These are phyloP conservation scores for Kradibia gibbosae DNA, from an alignment of 1,140 invertebrate genomes.

Conservation along the genomic window DNA sequence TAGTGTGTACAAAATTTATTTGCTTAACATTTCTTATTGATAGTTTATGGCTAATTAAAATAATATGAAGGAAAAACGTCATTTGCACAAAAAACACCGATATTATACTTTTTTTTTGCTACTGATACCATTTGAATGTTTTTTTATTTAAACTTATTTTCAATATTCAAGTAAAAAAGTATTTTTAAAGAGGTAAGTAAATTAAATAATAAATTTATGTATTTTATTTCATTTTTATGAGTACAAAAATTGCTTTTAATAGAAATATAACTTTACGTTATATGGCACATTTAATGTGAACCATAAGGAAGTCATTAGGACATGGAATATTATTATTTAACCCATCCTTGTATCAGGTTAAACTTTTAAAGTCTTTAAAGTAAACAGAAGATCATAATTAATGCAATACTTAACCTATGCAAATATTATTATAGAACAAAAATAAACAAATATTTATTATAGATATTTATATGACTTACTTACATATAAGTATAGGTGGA, in stretches of 20 bases:
- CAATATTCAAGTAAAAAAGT: background rate
- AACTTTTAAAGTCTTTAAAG: background rate
- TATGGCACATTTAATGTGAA: constrained; percentile 42
- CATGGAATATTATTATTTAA: constrained; percentile 7
- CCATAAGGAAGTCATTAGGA: background rate
- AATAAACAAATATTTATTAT: constrained; percentile 1
- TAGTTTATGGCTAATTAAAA: too few species aligned
- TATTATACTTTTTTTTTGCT: too few species aligned
- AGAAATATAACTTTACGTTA: constrained; percentile 33
- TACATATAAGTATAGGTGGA: constrained; percentile 18
- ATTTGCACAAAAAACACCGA: too few species aligned
- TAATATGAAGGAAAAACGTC: too few species aligned
- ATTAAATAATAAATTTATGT: background rate
- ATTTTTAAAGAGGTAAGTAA: background rate
- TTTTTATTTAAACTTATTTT: background rate
- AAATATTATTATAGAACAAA: constrained; percentile 17
- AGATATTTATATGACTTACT: constrained; percentile 9
- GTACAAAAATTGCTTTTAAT: constrained; percentile 29
- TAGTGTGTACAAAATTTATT: too few species aligned
- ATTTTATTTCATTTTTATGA: constrained; percentile 40
- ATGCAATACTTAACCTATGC: constrained; percentile 5
- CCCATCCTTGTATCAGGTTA: background rate
- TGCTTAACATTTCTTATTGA: too few species aligned
- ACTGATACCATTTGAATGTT: too few species aligned
- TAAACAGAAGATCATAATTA: constrained; percentile 34